These are phyloP conservation scores for Perca schrenkii DNA, from an alignment of 2,113 vertebrate genomes.

Conservation along the genomic window DNA sequence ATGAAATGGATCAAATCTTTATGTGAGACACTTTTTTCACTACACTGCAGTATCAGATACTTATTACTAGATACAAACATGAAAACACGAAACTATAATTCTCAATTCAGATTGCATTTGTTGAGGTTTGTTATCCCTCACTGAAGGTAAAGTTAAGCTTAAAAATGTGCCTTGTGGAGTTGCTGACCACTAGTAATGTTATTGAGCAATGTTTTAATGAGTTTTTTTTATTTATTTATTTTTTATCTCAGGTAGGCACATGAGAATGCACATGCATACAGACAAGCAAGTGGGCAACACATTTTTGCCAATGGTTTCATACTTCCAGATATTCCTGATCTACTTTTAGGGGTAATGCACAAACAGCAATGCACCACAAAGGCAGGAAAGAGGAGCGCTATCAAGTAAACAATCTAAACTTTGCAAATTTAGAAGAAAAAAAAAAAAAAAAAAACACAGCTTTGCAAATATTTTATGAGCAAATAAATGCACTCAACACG, in stretches of 20 bases:
- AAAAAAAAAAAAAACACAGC: background rate
- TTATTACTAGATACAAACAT: slow-evolving; percentile 26
- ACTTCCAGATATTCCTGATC: background rate
- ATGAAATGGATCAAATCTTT: slow-evolving; percentile 56
- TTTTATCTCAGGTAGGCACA: background rate
- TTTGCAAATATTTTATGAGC: background rate
- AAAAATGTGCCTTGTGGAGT: background rate
- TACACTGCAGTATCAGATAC: slow-evolving; percentile 7
- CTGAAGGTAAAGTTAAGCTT: background rate
- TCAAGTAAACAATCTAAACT: background rate
- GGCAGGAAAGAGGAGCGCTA: background rate
- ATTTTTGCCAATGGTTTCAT: background rate
- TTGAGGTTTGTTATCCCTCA: background rate
- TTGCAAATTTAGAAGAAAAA: background rate
- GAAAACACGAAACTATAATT: slow-evolving; percentile 4
- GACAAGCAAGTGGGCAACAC: background rate
- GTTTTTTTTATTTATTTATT: background rate
- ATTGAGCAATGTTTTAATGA: background rate
- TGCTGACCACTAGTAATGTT: background rate
- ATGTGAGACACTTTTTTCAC: slow-evolving; percentile 9
- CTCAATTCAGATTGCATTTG: slow-evolving; percentile 14
- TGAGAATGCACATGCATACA: background rate
- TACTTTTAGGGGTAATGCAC: background rate
- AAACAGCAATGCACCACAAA: background rate
- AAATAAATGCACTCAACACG: background rate